These are phyloP conservation scores for Thelaira solivaga DNA, from an alignment of 2,888 invertebrate species.

Conservation along the genomic window DNA sequence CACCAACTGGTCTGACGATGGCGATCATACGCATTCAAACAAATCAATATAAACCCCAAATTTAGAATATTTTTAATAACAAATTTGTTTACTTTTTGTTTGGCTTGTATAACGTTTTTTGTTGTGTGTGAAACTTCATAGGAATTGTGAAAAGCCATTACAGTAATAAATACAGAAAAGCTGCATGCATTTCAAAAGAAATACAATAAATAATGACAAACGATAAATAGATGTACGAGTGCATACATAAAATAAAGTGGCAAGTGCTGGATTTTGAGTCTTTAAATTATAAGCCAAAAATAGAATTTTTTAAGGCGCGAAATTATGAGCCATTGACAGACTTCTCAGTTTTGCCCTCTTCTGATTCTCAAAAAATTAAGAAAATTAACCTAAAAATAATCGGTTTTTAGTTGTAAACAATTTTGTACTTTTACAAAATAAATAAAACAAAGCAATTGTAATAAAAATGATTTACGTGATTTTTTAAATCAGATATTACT, in stretches of 20 bases:
- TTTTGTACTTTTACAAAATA: slow-evolving; percentile 42
- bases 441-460: background rate
- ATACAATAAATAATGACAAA: slow-evolving; percentile 68
- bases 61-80: slow-evolving; percentile 28
- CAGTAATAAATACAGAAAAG: slow-evolving; percentile 26
- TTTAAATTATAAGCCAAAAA: slow-evolving; percentile 21
- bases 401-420: slow-evolving; percentile 38
- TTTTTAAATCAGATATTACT: slow-evolving; percentile 62
- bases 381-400: slow-evolving; percentile 44
- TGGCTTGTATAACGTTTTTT: background rate
- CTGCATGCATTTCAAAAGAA: slow-evolving; percentile 64
- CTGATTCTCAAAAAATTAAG: slow-evolving; percentile 30
- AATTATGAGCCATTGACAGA: slow-evolving; percentile 70
- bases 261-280: slow-evolving; percentile 3
- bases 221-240: slow-evolving; percentile 68
- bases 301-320: slow-evolving; percentile 37
- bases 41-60: slow-evolving; percentile 11
- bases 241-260: background rate
- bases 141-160: background rate
- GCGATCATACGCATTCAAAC: slow-evolving; percentile 25
- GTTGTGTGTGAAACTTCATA: background rate
- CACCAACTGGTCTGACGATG: slow-evolving; percentile 46
- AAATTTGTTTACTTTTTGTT: no score
- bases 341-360: slow-evolving; percentile 20
- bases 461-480: slow-evolving; percentile 63